Evolutionary conservation across 2,888 invertebrate species (phyloP).

Genomic region (Tenthredo amoena): DNA sequence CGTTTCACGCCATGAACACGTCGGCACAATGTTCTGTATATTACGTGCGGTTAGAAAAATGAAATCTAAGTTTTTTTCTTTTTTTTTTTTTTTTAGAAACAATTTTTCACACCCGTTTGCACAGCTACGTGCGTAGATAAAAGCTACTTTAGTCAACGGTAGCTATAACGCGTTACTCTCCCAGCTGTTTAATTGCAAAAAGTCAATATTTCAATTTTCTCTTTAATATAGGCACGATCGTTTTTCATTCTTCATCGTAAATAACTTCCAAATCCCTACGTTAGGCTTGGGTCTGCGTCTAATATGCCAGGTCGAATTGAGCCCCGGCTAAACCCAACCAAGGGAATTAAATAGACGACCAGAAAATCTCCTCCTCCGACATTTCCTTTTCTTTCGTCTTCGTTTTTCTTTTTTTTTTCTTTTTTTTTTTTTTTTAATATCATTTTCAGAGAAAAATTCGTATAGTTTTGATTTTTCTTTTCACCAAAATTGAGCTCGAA

Average conservation of each 20-base stretch:
- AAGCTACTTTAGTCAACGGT: neutral
- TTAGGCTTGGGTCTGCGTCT: neutral
- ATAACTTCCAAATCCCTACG: neutral
- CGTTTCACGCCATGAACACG: constrained; percentile 29
- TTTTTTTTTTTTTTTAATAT: neutral
- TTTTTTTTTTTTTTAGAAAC: neutral
- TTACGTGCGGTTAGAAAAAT: neutral
- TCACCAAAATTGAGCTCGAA: neutral
- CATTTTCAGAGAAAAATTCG: neutral
- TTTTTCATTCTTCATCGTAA: constrained; percentile 23
- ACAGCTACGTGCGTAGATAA: neutral
- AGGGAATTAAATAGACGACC: neutral
- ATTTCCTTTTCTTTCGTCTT: neutral
- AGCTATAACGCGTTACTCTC: neutral
- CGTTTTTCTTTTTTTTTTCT: neutral
- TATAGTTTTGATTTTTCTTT: neutral
- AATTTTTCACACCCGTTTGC: constrained; percentile 27
- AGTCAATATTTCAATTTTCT: neutral
- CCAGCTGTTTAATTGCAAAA: neutral
- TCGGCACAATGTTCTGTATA: constrained; percentile 14
- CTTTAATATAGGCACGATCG: constrained; percentile 20
- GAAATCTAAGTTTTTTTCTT: neutral
- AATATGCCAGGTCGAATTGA: constrained; percentile 14
- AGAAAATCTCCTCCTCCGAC: neutral
- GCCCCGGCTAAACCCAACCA: neutral